phyloP scores from a whole-genome alignment of 1,140 invertebrate species.

The Scaptomyza graminum region DNA sequence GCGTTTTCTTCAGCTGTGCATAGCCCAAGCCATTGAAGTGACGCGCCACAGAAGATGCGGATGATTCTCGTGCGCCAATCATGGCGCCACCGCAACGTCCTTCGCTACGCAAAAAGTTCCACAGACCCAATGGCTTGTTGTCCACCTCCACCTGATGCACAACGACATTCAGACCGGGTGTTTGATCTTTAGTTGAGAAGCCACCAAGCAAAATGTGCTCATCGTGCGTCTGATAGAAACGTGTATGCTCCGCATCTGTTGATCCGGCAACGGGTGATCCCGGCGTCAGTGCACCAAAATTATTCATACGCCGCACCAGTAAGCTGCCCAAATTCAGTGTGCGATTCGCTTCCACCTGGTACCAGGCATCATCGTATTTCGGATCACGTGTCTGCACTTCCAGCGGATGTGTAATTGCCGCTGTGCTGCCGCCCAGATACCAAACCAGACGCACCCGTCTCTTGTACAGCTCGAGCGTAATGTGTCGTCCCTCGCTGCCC shows the following conservation, averaged over 20 bases:
- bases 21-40: slow-evolving; percentile 92
- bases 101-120: slow-evolving; percentile 90
- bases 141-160: slow-evolving; percentile 91
- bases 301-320: slow-evolving; percentile 79
- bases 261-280: slow-evolving; percentile 53
- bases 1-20: slow-evolving; percentile 87
- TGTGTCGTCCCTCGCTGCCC: slow-evolving; percentile 87
- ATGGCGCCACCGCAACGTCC: slow-evolving; percentile 86
- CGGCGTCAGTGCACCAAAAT: slow-evolving; percentile 62
- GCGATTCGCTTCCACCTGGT: slow-evolving; percentile 88
- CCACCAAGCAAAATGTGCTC: slow-evolving; percentile 87
- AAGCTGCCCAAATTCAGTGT: slow-evolving; percentile 82
- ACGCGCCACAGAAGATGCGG: slow-evolving; percentile 62
- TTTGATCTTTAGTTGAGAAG: slow-evolving; percentile 83
- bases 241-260: slow-evolving; percentile 72
- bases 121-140: slow-evolving; percentile 91
- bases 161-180: slow-evolving; percentile 88
- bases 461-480: slow-evolving; percentile 91
- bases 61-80: slow-evolving; percentile 73
- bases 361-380: slow-evolving; percentile 89
- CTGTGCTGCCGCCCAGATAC: slow-evolving; percentile 90
- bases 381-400: slow-evolving; percentile 85
- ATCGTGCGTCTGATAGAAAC: slow-evolving; percentile 75
- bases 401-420: slow-evolving; percentile 87
- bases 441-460: slow-evolving; percentile 90